phyloP scores from a whole-genome alignment of 2,797 vertebrate genomes.

The Microcaecilia unicolor region DNA sequence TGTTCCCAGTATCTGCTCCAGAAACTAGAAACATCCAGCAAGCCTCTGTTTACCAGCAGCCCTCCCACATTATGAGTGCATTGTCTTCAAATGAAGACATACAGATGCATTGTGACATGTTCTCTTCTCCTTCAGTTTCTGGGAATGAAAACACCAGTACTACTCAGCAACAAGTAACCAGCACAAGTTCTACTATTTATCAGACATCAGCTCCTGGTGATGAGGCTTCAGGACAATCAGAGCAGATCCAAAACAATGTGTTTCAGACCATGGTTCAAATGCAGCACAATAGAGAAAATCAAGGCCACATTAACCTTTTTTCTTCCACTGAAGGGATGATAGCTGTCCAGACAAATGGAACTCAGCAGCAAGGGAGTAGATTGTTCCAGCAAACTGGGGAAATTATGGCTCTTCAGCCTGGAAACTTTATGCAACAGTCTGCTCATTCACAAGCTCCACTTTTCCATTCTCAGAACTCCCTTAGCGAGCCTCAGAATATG shows the following conservation, averaged over 20 bases:
- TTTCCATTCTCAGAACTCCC: constrained; percentile 77
- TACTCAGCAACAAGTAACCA: constrained; percentile 66
- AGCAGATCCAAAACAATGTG: constrained; percentile 57
- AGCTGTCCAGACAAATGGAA: constrained; percentile 54
- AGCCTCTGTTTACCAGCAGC: constrained; percentile 58
- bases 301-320: constrained; percentile 69
- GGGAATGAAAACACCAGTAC: constrained; percentile 54
- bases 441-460: constrained; percentile 76
- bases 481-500: constrained; percentile 68
- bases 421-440: constrained; percentile 80
- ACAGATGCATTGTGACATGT: constrained; percentile 85
- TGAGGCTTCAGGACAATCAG: constrained; percentile 48
- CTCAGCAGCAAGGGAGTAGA: constrained; percentile 69
- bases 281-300: constrained; percentile 56
- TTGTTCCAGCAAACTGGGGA: constrained; percentile 84
- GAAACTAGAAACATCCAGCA: constrained; percentile 58
- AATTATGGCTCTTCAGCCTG: constrained; percentile 79
- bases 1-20: constrained; percentile 75
- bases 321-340: constrained; percentile 65
- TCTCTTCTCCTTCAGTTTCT: constrained; percentile 59
- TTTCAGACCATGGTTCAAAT: constrained; percentile 68
- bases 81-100: constrained; percentile 52
- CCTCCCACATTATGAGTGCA: constrained; percentile 54
- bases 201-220: constrained; percentile 57
- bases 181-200: constrained; percentile 55